Evolutionary conservation across 2,888 invertebrate species (phyloP), one percentile per base, ranked within the genome.

Genomic region (Apocheima hispidaria): DNA sequence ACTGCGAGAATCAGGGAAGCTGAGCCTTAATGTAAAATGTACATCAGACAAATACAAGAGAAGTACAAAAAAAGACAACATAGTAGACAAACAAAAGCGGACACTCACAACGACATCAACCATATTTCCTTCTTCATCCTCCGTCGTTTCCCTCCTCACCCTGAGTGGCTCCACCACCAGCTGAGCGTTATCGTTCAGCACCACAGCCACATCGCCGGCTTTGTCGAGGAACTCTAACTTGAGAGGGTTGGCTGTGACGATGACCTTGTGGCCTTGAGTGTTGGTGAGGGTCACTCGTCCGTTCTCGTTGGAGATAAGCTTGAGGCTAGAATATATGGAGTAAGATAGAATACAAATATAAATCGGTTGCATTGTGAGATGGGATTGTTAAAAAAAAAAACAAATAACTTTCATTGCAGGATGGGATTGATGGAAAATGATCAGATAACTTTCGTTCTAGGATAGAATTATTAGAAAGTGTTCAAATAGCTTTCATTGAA

Each of bases 111-210:
- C 83, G 62, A 71, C 69, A 49, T 82, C 75, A 4, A 63, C 58
- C n/a, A 72, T 75, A 20, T 77, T 81, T 21, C 81, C 88, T 10
- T 86, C 87, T 38, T 86, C 88, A 62, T 86, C 89, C 74, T 87
- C 93, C 76, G 78, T 75, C 52, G 78, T 87, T 74, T 94, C 94
- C 48, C 93, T 93, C 80, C 96, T 97, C 21, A 87, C 88, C 68
- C 97, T 93, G 67, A 97, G 93, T 67, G 99, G 98, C 81, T 99
- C 99, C 82, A 99, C 97, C 73, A 96, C 95, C 86, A 99, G 94
- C 70, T 99, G 95, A n/a, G 97, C 97, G 74, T 97, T 95, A 18
- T 97, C 96, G 90, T 99, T 99, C 16, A 97, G 91, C 18, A 96
- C 95, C 10, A 97, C 94, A 0, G 97, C 96, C 10, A 97, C 94